These are phyloP conservation scores for Iphiclides podalirius DNA, from an alignment of 2,888 invertebrate species.

Conservation along the genomic window DNA sequence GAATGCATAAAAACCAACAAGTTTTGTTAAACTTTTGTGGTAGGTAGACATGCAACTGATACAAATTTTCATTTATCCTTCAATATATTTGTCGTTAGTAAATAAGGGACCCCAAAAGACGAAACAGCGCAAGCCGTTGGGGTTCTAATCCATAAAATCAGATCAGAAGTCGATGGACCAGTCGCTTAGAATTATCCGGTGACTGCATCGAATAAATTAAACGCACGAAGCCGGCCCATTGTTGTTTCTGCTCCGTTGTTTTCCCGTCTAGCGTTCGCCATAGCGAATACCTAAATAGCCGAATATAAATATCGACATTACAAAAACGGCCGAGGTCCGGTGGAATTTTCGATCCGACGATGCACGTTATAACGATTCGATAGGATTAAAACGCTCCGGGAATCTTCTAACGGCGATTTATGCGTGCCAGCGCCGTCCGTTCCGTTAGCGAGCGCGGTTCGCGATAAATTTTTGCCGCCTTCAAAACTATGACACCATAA, in stretches of 20 bases:
- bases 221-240: slow-evolving; percentile 58
- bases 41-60: no score
- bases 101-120: no score
- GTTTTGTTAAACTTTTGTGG: neutral
- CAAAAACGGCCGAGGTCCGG: slow-evolving; percentile 16
- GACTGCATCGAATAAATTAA: slow-evolving; percentile 56
- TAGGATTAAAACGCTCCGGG: slow-evolving; percentile 8
- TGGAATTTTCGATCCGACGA: neutral
- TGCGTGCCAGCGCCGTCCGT: slow-evolving; percentile 36
- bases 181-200: neutral
- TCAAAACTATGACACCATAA: slow-evolving; percentile 56
- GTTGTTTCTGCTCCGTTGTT: no score
- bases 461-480: slow-evolving; percentile 59
- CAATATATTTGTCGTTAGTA: no score
- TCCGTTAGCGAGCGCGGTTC: slow-evolving; percentile 44
- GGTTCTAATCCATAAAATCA: neutral
- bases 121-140: no score
- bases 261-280: slow-evolving; percentile 47
- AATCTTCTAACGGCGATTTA: slow-evolving; percentile 3
- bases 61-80: no score
- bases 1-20: neutral
- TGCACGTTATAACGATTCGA: neutral
- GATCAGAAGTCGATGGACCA: no score
- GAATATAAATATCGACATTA: slow-evolving; percentile 37
- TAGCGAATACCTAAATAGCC: slow-evolving; percentile 43